Evolutionary conservation across 92 coral and sea anemone genomes (phyloP).

Genomic region (Scolanthus callimorphus): DNA sequence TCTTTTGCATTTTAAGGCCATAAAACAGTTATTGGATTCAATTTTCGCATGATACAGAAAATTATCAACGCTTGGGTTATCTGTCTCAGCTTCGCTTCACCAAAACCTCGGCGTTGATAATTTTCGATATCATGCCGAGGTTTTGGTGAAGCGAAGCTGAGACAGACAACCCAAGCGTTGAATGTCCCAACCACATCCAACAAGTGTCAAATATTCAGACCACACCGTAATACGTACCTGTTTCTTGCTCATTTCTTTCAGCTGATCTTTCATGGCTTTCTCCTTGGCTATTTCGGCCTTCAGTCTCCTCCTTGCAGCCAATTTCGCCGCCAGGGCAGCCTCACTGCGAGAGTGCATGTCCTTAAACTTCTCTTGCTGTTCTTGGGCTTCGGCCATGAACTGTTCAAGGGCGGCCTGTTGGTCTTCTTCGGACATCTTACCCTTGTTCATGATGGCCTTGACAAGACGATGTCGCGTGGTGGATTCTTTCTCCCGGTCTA

Average conservation of each 20-base stretch:
- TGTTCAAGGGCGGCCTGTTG: conserved; percentile 60
- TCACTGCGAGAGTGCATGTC: conserved; percentile 69
- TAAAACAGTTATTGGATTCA: no score
- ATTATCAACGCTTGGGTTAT: no score
- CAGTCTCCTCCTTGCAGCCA: conserved; percentile 91
- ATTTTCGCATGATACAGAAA: no score
- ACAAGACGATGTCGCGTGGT: conserved; percentile 53
- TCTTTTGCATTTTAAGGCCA: no score
- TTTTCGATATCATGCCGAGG: no score
- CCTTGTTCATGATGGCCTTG: conserved; percentile 53
- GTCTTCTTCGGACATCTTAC: conserved; percentile 69
- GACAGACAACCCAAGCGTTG: no score
- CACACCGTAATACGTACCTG: conserved; percentile 67
- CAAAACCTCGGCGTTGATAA: no score
- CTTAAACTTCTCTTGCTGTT: conserved; percentile 59
- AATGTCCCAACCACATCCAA: no score
- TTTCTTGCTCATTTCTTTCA: conserved; percentile 75
- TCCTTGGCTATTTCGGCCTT: conserved; percentile 80
- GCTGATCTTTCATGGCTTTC: conserved; percentile 83
- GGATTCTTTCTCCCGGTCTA: conserved; percentile 61
- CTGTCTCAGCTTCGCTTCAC: no score
- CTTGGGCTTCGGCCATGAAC: conserved; percentile 75
- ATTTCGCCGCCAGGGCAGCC: conserved; percentile 85
- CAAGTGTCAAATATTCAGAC: no score
- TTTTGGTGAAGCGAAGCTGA: no score